These are phyloP conservation scores for Asteroscopus sphinx DNA, from an alignment of 2,888 invertebrate genomes.

Conservation along the genomic window DNA sequence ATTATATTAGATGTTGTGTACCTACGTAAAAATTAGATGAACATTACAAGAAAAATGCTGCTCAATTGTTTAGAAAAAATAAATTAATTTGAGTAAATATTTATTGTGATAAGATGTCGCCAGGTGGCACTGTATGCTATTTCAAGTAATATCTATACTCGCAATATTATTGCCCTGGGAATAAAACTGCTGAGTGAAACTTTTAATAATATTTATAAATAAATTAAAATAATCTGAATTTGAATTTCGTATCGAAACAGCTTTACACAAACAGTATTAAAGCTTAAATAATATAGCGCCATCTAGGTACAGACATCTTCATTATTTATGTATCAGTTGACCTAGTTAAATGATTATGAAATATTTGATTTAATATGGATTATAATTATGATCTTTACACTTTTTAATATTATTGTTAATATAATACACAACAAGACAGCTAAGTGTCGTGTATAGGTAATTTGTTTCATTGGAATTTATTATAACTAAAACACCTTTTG, in stretches of 20 bases:
- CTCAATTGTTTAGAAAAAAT: conserved; percentile 22
- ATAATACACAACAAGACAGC: conserved; percentile 41
- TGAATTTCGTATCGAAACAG: not conserved
- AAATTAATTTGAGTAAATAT: conserved; percentile 24
- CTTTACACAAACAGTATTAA: conserved; percentile 18
- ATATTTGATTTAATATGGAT: conserved; percentile 30
- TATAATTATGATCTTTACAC: conserved; percentile 28
- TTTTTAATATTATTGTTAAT: conserved; percentile 49
- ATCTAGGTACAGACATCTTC: conserved; percentile 17
- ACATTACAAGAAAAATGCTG: conserved; percentile 10
- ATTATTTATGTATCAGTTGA: conserved; percentile 18
- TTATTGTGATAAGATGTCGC: conserved; percentile 29
- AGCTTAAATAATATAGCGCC: conserved; percentile 12
- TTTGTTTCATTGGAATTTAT: conserved; percentile 46
- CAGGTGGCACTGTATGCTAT: conserved; percentile 24
- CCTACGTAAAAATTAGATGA: conserved; percentile 8
- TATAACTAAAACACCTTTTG: conserved; percentile 36
- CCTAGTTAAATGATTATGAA: conserved; percentile 18
- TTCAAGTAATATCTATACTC: conserved; percentile 2
- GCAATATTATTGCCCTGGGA: not conserved
- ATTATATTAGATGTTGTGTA: conserved; percentile 5
- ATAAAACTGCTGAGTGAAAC: conserved; percentile 10
- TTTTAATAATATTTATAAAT: conserved; percentile 1
- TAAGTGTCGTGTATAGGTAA: conserved; percentile 47
- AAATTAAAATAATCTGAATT: not conserved